These are phyloP conservation scores for Anoplopoma fimbria DNA, from an alignment of 2,113 vertebrate genomes.

Conservation along the genomic window DNA sequence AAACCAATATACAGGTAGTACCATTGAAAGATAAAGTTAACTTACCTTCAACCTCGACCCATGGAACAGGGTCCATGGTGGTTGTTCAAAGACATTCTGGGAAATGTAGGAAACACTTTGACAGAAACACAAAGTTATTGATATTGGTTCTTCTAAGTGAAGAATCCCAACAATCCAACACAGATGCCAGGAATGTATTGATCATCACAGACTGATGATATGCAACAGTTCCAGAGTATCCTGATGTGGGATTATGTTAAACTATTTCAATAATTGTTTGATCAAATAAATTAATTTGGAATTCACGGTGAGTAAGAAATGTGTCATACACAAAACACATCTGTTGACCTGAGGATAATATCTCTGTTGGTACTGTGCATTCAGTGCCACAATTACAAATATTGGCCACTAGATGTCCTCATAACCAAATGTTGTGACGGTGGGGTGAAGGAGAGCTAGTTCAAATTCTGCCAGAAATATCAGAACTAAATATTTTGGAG, in stretches of 20 bases:
- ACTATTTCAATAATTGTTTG: neutral
- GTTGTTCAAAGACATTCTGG: neutral
- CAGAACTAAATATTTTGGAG: neutral
- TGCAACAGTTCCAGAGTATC: neutral
- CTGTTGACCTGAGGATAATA: neutral
- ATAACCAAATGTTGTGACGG: neutral
- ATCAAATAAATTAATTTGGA: neutral
- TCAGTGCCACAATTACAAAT: neutral
- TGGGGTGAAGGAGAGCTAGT: neutral
- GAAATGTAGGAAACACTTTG: neutral
- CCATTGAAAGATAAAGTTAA: neutral
- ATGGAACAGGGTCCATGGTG: neutral
- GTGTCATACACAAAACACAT: neutral
- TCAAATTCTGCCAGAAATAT: neutral
- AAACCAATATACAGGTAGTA: neutral
- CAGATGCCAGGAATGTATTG: neutral
- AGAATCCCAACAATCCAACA: neutral
- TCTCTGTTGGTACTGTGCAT: neutral
- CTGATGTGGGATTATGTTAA: neutral
- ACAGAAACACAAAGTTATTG: neutral
- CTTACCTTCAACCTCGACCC: neutral
- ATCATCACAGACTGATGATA: neutral
- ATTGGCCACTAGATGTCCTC: conserved; percentile 60
- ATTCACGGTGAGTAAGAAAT: neutral
- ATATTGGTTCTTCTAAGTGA: neutral